Base-by-base conservation (phyloP, 2,113 vertebrate genomes). In the Hemiprocne comata region DNA sequence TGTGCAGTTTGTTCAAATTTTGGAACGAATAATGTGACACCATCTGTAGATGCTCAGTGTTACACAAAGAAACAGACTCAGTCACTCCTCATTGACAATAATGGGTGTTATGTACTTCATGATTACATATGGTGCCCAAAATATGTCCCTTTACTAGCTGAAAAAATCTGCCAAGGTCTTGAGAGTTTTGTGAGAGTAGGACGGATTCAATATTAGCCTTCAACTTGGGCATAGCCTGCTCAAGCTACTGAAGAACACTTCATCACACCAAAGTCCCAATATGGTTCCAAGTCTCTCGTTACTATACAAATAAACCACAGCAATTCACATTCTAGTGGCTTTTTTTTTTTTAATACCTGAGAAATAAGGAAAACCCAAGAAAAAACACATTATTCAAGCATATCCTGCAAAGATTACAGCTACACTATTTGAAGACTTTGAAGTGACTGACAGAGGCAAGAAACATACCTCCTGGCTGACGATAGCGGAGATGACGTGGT, bases 401-500 rank as follows among this genome's bases (percentile, higher is more conserved):
- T n/a, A n/a, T n/a, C n/a, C n/a, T n/a, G n/a, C n/a, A n/a, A n/a
- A n/a, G n/a, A n/a, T n/a, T 79, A 57, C 34, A 64, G 36, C 26
- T 25, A 19, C 17, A 50, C 33, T 9, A 33, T 29, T 21, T 31
- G 18, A 28, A 31, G 33, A 42, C 13, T 15, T 14, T 24, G 5
- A 55, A 73, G 50, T 6, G 34, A 11, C 25, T 50, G 53, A 61
- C 0, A 78, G 38, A 38, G 40, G 24, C 7, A 42, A 78, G 31
- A 48, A 38, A n/a, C 1, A 15, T 6, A 99, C 99, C 99, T 98
- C 98, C 99, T 25, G 99, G 96, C 76, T 98, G 98, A 67, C 99
- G 98, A 71, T 98, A 99, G 91, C 99, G 99, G 46, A 99, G 98
- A 97, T 99, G 99, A 16, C 99, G 98, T 38, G 99, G 99, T 9